Conservation (phyloP, 2,888 invertebrate species). For the Helobdella robusta region DNA sequence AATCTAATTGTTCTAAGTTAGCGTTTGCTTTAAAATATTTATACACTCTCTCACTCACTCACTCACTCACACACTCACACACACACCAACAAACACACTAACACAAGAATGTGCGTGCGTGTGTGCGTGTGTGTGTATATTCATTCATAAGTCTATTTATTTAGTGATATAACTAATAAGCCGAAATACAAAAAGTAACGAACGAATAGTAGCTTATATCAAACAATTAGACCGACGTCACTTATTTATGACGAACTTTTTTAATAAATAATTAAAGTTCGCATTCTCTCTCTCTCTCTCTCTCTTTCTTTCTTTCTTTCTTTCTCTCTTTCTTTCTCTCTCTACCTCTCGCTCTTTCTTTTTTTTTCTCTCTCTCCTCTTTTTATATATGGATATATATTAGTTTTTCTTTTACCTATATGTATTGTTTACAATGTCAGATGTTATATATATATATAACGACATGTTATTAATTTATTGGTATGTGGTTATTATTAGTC, state of each 20-base stretch:
- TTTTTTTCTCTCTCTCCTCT: conserved; percentile 2
- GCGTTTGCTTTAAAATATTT: too few species aligned
- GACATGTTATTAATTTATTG: not conserved
- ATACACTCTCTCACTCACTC: too few species aligned
- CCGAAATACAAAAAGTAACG: too few species aligned
- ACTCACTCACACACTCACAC: too few species aligned
- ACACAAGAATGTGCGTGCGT: too few species aligned
- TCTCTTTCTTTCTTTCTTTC: not conserved
- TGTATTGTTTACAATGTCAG: not conserved
- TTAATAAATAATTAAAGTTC: too few species aligned
- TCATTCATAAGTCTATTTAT: too few species aligned
- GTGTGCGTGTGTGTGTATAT: too few species aligned
- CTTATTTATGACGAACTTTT: not conserved
- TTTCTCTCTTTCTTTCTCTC: not conserved
- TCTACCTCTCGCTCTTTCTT: not conserved
- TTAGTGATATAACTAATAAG: too few species aligned
- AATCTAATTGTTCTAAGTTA: too few species aligned
- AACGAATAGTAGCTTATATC: too few species aligned
- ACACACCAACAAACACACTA: too few species aligned
- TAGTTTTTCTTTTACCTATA: not conserved
- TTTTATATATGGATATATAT: not conserved
- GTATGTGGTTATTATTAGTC: not conserved
- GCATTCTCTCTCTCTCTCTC: not conserved
- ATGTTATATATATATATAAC: not conserved
- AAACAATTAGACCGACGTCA: not conserved